A percentile compares a stretch with the other conserved stretches of the same genome.
These are phyloP conservation scores for Rhaphigaster nebulosa DNA, from an alignment of 2,888 invertebrate genomes.

Conservation along the genomic window DNA sequence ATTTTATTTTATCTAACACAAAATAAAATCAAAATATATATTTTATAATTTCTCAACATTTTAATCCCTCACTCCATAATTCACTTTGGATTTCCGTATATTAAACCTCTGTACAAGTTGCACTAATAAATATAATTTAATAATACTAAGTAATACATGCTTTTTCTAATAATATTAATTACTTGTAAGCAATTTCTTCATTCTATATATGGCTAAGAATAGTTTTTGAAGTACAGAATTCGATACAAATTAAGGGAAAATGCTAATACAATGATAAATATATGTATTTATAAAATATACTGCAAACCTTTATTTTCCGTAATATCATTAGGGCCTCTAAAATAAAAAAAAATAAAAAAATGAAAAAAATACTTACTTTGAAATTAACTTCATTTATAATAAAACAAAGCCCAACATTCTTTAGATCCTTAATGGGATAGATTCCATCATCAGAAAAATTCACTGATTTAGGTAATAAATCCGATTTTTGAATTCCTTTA, in stretches of 20 bases:
- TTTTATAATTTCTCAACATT: too few relatives aligned
- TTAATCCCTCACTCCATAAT: too few relatives aligned
- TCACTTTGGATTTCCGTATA: too few relatives aligned
- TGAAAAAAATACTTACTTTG: neutral
- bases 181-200: too few relatives aligned
- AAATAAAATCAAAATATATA: too few relatives aligned
- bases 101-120: too few relatives aligned
- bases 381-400: constrained; percentile 38
- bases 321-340: neutral
- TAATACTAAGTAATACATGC: too few relatives aligned
- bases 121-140: too few relatives aligned
- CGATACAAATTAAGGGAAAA: neutral
- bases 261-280: neutral
- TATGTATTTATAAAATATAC: neutral
- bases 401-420: constrained; percentile 33
- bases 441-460: neutral
- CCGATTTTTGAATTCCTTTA: neutral
- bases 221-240: too few relatives aligned
- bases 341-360: neutral
- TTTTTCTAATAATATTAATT: too few relatives aligned
- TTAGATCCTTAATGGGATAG: constrained; percentile 8
- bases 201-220: too few relatives aligned
- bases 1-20: too few relatives aligned
- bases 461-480: neutral
- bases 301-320: neutral